Evolutionary conservation across 2,797 vertebrate species (phyloP).

Genomic region (Lophotriccus pileatus): DNA sequence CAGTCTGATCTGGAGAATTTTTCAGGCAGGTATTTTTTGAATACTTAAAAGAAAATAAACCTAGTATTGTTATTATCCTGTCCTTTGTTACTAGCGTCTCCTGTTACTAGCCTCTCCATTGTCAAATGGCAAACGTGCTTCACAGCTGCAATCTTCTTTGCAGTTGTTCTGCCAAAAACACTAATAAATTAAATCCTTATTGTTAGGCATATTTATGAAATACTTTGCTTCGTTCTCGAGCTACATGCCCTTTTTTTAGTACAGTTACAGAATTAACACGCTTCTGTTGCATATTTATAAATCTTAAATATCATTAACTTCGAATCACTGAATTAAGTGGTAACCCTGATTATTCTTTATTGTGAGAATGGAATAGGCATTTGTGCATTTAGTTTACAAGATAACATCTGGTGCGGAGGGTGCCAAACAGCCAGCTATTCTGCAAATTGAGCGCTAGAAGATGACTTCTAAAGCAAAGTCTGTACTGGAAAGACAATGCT

Average conservation of each 20-base stretch:
- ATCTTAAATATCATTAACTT: slow-evolving; percentile 48
- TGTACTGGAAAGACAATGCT: neutral
- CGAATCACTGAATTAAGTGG: slow-evolving; percentile 7
- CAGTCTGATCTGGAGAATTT: neutral
- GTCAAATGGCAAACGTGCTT: neutral
- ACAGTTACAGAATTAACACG: slow-evolving; percentile 5
- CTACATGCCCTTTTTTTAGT: neutral
- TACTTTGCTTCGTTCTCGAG: slow-evolving; percentile 43
- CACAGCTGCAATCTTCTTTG: slow-evolving; percentile 6
- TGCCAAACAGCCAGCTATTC: slow-evolving; percentile 19
- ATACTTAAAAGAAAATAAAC: neutral
- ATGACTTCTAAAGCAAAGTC: slow-evolving; percentile 20
- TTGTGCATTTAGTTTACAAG: slow-evolving; percentile 46
- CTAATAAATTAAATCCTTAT: slow-evolving; percentile 46
- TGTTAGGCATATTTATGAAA: slow-evolving; percentile 55
- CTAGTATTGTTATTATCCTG: neutral
- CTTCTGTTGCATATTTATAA: slow-evolving; percentile 39
- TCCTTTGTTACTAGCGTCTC: neutral
- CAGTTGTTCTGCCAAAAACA: slow-evolving; percentile 51
- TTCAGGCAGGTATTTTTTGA: neutral
- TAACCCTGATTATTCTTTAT: slow-evolving; percentile 40
- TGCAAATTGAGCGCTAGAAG: neutral
- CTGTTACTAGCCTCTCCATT: neutral
- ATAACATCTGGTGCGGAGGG: slow-evolving; percentile 37
- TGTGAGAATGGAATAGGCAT: slow-evolving; percentile 24